Conservation (phyloP, 2,888 invertebrate genomes). For the Brenthis hecate region DNA sequence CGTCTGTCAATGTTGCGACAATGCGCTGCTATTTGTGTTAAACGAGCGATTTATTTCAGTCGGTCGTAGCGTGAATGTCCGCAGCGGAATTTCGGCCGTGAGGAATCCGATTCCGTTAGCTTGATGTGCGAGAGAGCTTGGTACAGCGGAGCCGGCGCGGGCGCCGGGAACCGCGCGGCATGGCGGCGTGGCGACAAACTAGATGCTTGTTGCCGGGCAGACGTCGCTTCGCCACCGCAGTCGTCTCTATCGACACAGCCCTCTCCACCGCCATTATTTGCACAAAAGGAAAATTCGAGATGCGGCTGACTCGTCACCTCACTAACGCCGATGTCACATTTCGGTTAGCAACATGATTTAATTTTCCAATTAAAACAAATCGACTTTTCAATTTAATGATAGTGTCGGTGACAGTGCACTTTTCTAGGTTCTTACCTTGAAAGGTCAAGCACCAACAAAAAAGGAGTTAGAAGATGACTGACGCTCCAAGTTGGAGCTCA, state of each 20-base stretch:
- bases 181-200: constrained; percentile 42
- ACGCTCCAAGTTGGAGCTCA: constrained; percentile 57
- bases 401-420: constrained; percentile 46
- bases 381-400: constrained; percentile 15
- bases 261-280: constrained; percentile 63
- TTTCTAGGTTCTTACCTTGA: constrained; percentile 63
- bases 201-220: constrained; percentile 47
- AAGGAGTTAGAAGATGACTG: constrained; percentile 50
- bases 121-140: constrained; percentile 52
- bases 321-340: constrained; percentile 49
- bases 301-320: constrained; percentile 72
- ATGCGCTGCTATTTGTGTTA: constrained; percentile 80
- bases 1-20: constrained; percentile 77
- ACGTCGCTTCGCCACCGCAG: constrained; percentile 45
- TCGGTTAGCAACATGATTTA: constrained; percentile 51
- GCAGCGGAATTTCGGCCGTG: constrained; percentile 77
- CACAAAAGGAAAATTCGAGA: constrained; percentile 78
- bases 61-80: constrained; percentile 78
- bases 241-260: constrained; percentile 51
- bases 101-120: constrained; percentile 78
- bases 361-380: constrained; percentile 34
- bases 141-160: constrained; percentile 39
- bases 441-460: constrained; percentile 54
- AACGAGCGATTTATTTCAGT: constrained; percentile 81
- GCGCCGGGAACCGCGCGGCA: constrained; percentile 34